phyloP scores from a whole-genome alignment of 2,113 vertebrate genomes.

The Pterophyllum scalare region DNA sequence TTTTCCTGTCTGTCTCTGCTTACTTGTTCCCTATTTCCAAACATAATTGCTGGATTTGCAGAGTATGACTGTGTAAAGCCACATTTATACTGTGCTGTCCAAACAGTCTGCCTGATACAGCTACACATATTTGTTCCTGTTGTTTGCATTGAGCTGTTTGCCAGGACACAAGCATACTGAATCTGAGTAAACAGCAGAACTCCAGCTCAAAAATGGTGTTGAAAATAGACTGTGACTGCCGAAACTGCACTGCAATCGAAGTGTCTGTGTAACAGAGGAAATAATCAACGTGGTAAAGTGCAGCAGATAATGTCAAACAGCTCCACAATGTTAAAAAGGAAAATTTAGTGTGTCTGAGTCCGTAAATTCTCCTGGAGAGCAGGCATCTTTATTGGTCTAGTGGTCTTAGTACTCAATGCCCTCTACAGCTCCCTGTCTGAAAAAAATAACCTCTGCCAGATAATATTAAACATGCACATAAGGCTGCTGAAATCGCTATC shows the following conservation, averaged over 20 bases:
- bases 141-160: constrained; percentile 42
- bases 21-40: constrained; percentile 16
- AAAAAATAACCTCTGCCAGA: constrained; percentile 1
- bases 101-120: constrained; percentile 27
- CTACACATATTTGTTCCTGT: constrained; percentile 25
- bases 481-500: not conserved
- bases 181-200: constrained; percentile 33
- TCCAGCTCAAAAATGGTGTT: constrained; percentile 1
- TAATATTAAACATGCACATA: not conserved
- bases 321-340: not conserved
- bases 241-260: not conserved
- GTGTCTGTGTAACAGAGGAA: not conserved
- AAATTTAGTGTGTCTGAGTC: not conserved
- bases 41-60: constrained; percentile 22
- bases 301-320: constrained; percentile 6
- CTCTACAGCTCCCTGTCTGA: not conserved
- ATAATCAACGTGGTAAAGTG: constrained; percentile 2
- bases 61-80: constrained; percentile 7
- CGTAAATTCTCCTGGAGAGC: constrained; percentile 10
- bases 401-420: not conserved
- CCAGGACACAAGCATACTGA: constrained; percentile 23
- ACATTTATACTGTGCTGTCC: constrained; percentile 8
- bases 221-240: not conserved
- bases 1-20: constrained; percentile 29
- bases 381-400: constrained; percentile 15